phyloP scores from a whole-genome alignment of 1,140 invertebrate species.

The Kradibia gibbosae region DNA sequence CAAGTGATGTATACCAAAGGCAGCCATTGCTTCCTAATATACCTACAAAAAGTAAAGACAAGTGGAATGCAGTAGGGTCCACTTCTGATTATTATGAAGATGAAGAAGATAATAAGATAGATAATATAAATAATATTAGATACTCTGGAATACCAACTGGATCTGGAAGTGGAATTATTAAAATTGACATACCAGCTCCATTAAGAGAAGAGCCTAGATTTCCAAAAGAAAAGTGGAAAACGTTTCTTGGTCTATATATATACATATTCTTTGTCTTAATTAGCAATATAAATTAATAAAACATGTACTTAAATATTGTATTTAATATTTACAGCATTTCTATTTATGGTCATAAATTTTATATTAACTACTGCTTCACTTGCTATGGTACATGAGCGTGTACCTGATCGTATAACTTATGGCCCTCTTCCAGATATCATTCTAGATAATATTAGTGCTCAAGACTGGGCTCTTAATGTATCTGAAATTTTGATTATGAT shows the following conservation, averaged over 20 bases:
- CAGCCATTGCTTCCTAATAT: slow-evolving; percentile 71
- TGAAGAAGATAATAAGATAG: slow-evolving; percentile 70
- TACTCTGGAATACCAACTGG: slow-evolving; percentile 65
- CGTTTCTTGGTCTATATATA: slow-evolving; percentile 74
- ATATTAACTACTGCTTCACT: slow-evolving; percentile 80
- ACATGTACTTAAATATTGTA: not conserved
- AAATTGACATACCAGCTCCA: slow-evolving; percentile 75
- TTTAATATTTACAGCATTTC: slow-evolving; percentile 73
- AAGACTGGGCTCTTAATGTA: slow-evolving; percentile 85
- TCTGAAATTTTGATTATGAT: slow-evolving; percentile 91
- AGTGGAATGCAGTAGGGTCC: slow-evolving; percentile 65
- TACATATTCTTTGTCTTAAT: slow-evolving; percentile 36
- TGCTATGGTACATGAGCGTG: slow-evolving; percentile 87
- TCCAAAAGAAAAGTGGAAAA: slow-evolving; percentile 83
- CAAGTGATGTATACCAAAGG: slow-evolving; percentile 73
- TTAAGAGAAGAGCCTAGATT: slow-evolving; percentile 77
- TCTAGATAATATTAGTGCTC: slow-evolving; percentile 81
- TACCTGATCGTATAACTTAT: slow-evolving; percentile 81
- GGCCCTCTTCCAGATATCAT: slow-evolving; percentile 86
- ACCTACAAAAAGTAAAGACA: slow-evolving; percentile 68
- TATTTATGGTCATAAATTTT: slow-evolving; percentile 77
- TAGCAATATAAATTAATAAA: not conserved
- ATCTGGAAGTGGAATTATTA: slow-evolving; percentile 70
- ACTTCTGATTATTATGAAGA: slow-evolving; percentile 69
- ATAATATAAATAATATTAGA: slow-evolving; percentile 60